A percentile compares a stretch with the other conserved stretches of the same genome.
phyloP scores from a whole-genome alignment of 2,113 vertebrate species.

The Podiceps cristatus region DNA sequence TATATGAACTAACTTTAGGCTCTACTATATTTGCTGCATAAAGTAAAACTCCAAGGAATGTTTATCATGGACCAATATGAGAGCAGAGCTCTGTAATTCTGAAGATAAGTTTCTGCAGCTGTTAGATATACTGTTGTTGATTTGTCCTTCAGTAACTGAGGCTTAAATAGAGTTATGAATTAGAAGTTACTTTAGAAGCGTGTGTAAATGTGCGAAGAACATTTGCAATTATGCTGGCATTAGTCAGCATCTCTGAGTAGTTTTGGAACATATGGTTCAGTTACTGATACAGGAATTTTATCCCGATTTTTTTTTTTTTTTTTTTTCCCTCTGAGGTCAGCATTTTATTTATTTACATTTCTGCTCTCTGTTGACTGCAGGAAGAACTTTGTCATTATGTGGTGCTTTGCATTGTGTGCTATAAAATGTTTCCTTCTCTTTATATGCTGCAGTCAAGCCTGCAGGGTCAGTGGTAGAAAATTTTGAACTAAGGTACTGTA shows the following conservation, averaged over 20 bases:
- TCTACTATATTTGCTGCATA: not conserved
- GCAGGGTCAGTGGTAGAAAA: not conserved
- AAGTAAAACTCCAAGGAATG: not conserved
- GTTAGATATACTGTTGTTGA: not conserved
- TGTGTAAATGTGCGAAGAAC: not conserved
- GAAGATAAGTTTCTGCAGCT: not conserved
- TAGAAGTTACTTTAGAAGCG: not conserved
- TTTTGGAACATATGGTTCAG: not conserved
- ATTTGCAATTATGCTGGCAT: not conserved
- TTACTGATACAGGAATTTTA: not conserved
- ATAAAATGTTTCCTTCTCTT: not conserved
- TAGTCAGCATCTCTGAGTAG: not conserved
- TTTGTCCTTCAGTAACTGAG: not conserved
- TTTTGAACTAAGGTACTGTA: not conserved
- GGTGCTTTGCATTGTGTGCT: not conserved
- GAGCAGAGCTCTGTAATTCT: not conserved
- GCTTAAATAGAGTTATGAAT: not conserved
- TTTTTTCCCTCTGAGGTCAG: too few relatives aligned
- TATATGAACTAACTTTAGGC: not conserved
- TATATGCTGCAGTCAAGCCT: not conserved
- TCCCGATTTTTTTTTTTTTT: too few relatives aligned
- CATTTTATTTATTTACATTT: not conserved
- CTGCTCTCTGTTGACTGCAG: not conserved
- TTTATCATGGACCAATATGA: not conserved
- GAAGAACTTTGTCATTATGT: not conserved